Base-by-base conservation (phyloP, 2,888 invertebrate species). In the Meiosimyza decipiens region DNA sequence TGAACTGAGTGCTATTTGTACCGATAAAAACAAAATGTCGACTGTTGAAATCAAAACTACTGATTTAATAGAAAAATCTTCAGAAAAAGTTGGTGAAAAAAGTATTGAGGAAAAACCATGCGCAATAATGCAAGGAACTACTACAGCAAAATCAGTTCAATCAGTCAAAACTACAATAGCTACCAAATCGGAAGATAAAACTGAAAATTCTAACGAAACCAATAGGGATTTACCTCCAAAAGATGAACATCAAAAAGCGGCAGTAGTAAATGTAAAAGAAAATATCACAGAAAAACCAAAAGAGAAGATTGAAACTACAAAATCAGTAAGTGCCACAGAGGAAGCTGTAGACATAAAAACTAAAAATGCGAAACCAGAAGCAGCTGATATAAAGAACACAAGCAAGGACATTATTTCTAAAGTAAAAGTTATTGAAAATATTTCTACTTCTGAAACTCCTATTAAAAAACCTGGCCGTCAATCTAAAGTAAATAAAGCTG, bases 281-380 rank as follows among this genome's bases (percentile, higher is more conserved):
- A 40, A 59, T 12, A 60, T 33, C 50, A n/a, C 40, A 6, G 75
- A 74, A 52, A 73, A 72, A 66, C 6, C 63, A 52, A 16, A 49
- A 55, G 69, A 71, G 18, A 73, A 18, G n/a, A 74, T 74, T 4
- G 65, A 52, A 67, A 75, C 71, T 33, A 66, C 33, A 40, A 73
- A 74, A 13, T 68, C 72, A 59, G 68, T 71, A 51, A 74, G 55
- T 40, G 80, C 84, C 2, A 88, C 88, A 73, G 85, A 69, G 1
- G 75, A 73, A 47, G 12, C 52, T n/a, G 73, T 50, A n/a, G 70
- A 73, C 11, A 22, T 28, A 40, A 15, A 18, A 40, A 9, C 6
- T 40, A 63, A 62, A 11, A 63, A 47, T 11, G 54, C 63, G 18
- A 54, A 54, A 22, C 4, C 49, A 15, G 60, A 33, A 62, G 13